Conservation (phyloP, 2,797 vertebrate genomes). For the Morus bassanus region DNA sequence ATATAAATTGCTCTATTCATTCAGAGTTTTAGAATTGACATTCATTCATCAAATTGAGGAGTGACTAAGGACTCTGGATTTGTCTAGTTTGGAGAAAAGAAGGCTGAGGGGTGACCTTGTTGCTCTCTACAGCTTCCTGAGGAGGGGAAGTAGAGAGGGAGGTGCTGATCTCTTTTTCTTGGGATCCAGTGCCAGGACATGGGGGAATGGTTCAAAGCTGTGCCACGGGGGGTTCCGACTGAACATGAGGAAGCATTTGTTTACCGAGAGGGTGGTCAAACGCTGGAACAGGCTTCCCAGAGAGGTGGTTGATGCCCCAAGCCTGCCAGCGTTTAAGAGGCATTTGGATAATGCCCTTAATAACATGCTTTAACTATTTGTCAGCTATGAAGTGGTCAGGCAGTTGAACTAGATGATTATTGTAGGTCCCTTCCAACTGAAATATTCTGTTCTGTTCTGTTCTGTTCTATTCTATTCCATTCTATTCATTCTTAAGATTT, state of each 20-base stretch:
- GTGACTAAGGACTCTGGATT: neutral
- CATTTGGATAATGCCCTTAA: neutral
- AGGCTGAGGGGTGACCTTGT: neutral
- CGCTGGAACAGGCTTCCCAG: neutral
- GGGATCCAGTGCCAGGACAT: accelerated
- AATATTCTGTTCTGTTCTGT: neutral
- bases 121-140: neutral
- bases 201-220: neutral
- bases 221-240: neutral
- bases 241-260: neutral
- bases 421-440: neutral
- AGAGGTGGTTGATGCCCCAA: neutral
- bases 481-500: neutral
- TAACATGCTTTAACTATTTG: neutral
- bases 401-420: neutral
- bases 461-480: neutral
- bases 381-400: neutral
- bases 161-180: neutral
- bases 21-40: neutral
- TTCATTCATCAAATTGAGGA: neutral
- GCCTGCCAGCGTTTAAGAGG: neutral
- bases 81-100: neutral
- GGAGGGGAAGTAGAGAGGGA: neutral
- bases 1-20: neutral
- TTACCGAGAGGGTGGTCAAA: neutral